Percentiles rank a stretch among this genome's conserved stretches.
phyloP scores from a whole-genome alignment of 2,797 vertebrate species.

The Neomorphus geoffroyi region DNA sequence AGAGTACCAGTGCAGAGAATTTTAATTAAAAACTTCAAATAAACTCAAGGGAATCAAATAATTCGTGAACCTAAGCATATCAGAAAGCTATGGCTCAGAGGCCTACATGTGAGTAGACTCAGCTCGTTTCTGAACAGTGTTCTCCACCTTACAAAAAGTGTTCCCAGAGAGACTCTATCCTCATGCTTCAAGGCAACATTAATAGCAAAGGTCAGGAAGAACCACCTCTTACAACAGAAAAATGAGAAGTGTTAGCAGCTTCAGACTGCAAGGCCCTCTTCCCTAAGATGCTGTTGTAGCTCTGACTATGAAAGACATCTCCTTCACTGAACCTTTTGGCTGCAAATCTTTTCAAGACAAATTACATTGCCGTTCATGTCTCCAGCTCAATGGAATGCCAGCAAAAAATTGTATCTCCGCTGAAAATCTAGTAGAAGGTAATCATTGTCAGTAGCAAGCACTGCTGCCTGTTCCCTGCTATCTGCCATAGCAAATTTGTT shows the following conservation, averaged over 20 bases:
- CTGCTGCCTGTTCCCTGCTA: slow-evolving; percentile 5
- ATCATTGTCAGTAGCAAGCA: neutral
- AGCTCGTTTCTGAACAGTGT: neutral
- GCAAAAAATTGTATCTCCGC: neutral
- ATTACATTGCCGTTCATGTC: neutral
- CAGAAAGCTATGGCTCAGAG: neutral
- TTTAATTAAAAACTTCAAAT: slow-evolving; percentile 62
- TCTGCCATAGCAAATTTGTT: slow-evolving; percentile 5
- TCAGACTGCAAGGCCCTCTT: neutral
- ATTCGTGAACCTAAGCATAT: slow-evolving; percentile 37
- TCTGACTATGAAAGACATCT: neutral
- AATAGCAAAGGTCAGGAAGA: neutral
- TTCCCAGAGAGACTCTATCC: neutral
- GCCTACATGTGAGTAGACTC: neutral
- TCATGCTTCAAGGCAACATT: neutral
- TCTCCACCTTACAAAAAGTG: neutral
- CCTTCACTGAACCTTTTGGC: neutral
- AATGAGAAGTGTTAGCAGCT: neutral
- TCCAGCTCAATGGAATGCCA: neutral
- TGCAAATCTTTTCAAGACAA: neutral
- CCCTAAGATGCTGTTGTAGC: neutral
- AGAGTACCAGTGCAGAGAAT: neutral
- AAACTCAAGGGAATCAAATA: slow-evolving; percentile 54
- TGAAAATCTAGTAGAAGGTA: slow-evolving; percentile 17
- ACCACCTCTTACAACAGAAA: neutral